Evolutionary conservation across 2,797 vertebrate species (phyloP), one percentile per base, ranked within the genome.

Genomic region (Rhinophrynus dorsalis): DNA sequence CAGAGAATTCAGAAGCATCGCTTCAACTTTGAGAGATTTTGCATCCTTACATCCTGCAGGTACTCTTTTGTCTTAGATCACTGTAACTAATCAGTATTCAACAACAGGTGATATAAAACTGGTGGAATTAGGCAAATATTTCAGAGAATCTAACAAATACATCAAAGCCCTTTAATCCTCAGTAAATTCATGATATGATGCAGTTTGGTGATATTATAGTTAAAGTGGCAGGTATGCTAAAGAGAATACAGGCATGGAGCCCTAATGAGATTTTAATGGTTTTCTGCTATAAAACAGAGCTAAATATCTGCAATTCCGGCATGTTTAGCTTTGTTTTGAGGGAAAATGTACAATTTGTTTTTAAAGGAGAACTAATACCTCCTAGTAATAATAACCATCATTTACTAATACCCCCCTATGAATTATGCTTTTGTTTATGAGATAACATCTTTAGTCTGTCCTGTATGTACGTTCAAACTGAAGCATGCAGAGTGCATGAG

Each of bases 201-300:
- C 21, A 40, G 1, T 42, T 50, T 51, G 35, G 37, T n/a, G 17
- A 59, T 60, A 50, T 52, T 40, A 30, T 72, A 54, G 59, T 32
- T 65, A 26, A 72, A 72, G 35, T 38, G 37, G 63, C 20, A 17
- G 42, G 30, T 54, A 45, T 66, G 27, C 62, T 30, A 44, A 32
- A 42, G 54, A 11, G 24, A 61, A 50, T 68, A 20, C 7, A 30
- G 24, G 12, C 6, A 50, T 8, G 32, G 26, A 57, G 40, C 38
- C 61, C 69, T 35, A 27, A 27, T 21, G 69, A 18, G 60, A 72
- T 59, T 33, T 21, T 72, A 72, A 72, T 65, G 42, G 26, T 10
- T 68, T 68, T 68, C 47, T 54, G 2, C n/a, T 56, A 48, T 15
- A 48, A 40, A 42, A 6, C 44, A 40, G 20, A 64, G 23, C 48